Percentiles rank a stretch among this genome's conserved stretches.
Evolutionary conservation across 2,888 invertebrate genomes (phyloP).

Genomic region (Mimumesa dahlbomi): DNA sequence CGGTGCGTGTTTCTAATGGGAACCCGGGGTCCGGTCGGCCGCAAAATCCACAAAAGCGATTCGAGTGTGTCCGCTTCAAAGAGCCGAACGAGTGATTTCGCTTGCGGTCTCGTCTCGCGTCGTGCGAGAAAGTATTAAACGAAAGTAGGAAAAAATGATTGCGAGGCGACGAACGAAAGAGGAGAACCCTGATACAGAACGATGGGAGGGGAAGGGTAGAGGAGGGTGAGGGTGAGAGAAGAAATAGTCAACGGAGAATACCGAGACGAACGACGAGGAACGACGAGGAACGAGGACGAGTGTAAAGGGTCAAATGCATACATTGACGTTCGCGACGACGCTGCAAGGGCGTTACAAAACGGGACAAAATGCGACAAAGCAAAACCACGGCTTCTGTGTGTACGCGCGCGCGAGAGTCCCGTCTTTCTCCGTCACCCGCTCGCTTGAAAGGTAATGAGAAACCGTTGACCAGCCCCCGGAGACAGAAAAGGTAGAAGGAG

Average conservation of each 20-base stretch:
- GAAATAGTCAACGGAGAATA: too few species aligned
- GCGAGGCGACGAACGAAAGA: conserved; percentile 19
- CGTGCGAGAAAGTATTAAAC: conserved; percentile 8
- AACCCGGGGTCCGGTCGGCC: too few species aligned
- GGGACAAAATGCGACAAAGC: conserved; percentile 44
- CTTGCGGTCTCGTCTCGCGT: conserved; percentile 3
- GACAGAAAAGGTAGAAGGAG: background rate
- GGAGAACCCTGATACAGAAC: background rate
- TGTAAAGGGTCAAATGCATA: conserved; percentile 51
- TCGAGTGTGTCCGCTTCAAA: conserved; percentile 27
- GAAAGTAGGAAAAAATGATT: conserved; percentile 42
- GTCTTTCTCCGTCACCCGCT: conserved; percentile 17
- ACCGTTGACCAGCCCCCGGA: conserved; percentile 43
- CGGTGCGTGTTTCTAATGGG: conserved; percentile 32
- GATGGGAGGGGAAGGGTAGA: background rate
- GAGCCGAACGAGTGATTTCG: conserved; percentile 11
- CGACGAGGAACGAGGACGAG: conserved; percentile 13
- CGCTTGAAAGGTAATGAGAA: conserved; percentile 49
- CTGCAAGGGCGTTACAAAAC: conserved; percentile 19
- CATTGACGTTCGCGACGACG: conserved; percentile 15
- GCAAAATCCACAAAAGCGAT: conserved; percentile 48
- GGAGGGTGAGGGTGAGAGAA: background rate
- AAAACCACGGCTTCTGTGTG: conserved; percentile 16
- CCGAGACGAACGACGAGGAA: conserved; percentile 3
- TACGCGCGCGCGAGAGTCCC: conserved; percentile 4